phyloP scores from a whole-genome alignment of 2,888 invertebrate species.

The Frankliniella intonsa region DNA sequence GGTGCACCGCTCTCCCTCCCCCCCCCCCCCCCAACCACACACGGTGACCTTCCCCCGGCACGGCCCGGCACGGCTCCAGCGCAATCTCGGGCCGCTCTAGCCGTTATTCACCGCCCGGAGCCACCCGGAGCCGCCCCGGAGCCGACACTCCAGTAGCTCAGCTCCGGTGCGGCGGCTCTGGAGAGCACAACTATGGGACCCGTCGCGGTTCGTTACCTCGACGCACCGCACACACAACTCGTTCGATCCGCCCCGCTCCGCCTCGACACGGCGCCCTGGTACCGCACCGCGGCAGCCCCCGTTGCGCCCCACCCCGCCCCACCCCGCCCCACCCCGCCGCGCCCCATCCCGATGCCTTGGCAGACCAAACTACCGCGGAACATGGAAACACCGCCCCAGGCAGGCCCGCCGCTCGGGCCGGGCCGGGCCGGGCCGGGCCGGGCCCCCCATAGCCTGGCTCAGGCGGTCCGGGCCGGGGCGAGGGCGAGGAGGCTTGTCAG shows the following conservation, averaged over 20 bases:
- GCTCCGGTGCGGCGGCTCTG: no score
- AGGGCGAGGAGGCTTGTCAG: background rate
- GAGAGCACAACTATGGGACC: background rate
- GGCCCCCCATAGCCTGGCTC: no score
- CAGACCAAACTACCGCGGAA: constrained; percentile 16
- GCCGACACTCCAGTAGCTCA: background rate
- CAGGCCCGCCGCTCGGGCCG: background rate
- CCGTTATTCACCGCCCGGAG: background rate
- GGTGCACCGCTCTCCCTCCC: no score
- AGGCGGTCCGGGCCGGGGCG: no score
- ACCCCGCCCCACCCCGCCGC: background rate
- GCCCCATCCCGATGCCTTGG: background rate
- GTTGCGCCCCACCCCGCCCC: background rate
- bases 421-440: background rate
- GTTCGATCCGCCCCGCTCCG: background rate
- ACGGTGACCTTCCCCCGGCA: no score
- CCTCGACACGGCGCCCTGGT: background rate
- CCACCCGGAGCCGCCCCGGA: background rate
- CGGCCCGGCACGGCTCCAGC: background rate
- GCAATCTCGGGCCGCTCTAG: background rate
- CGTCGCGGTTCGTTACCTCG: background rate
- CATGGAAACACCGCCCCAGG: background rate
- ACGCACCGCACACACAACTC: background rate
- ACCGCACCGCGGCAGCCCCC: background rate
- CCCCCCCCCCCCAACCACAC: no score